A percentile compares a stretch with the other conserved stretches of the same genome.
Evolutionary conservation across 2,888 invertebrate species (phyloP).

Genomic region (Tinea pellionella): DNA sequence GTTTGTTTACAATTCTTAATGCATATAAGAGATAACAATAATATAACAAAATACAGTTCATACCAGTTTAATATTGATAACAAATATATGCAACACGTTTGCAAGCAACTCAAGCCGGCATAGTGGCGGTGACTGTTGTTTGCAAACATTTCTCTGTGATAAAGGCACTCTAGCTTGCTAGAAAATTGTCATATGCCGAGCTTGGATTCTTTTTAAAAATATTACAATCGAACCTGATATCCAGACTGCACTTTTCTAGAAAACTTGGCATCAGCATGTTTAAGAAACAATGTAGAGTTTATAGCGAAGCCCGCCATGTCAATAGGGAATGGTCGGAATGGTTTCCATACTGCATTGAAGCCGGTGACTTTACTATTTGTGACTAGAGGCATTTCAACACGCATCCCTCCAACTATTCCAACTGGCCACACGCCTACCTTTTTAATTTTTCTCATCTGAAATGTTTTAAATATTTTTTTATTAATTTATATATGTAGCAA

Average conservation of each 20-base stretch:
- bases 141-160: too few species aligned
- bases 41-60: too few species aligned
- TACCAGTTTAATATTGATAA: too few species aligned
- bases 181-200: too few species aligned
- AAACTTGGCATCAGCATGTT: slow-evolving; percentile 80
- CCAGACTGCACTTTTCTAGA: slow-evolving; percentile 89
- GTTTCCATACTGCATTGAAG: slow-evolving; percentile 85
- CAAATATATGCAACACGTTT: too few species aligned
- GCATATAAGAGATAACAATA: too few species aligned
- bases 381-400: slow-evolving; percentile 91
- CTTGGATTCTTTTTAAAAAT: too few species aligned
- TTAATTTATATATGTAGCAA: background rate
- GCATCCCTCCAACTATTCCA: slow-evolving; percentile 93
- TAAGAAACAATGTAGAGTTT: slow-evolving; percentile 78
- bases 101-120: too few species aligned
- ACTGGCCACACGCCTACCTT: slow-evolving; percentile 95
- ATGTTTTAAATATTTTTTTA: slow-evolving; percentile 29
- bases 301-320: slow-evolving; percentile 99
- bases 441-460: slow-evolving; percentile 82
- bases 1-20: too few species aligned
- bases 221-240: too few species aligned
- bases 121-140: too few species aligned
- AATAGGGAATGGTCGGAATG: slow-evolving; percentile 92
- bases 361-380: slow-evolving; percentile 65
- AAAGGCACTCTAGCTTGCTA: too few species aligned